Evolutionary conservation across 2,888 invertebrate genomes (phyloP), one percentile per base, ranked within the genome.

Genomic region (Tachina lurida): DNA sequence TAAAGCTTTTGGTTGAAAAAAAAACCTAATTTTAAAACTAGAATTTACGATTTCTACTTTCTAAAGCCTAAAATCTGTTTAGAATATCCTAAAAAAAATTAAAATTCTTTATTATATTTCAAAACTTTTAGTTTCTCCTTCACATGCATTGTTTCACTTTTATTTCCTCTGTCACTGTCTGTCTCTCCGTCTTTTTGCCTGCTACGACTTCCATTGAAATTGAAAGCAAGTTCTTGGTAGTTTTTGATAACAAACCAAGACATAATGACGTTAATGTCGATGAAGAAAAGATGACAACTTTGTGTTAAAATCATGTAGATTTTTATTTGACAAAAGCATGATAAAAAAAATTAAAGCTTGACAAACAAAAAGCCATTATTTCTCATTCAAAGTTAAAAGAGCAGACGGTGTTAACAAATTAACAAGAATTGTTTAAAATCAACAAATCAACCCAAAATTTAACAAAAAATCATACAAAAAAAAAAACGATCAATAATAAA

Each of bases 211-310:
- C 84, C 87, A 84, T 56, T 79, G 87, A 87, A 87, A 84, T 79
- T 71, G 87, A 87, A 87, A 87, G 84, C 84, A 84, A 82, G 78
- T 82, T 84, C 84, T 82, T 65, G 71, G 84, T 84, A 87, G 65
- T 58, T 79, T 71, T 70, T 63, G 17, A 45, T 65, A 62, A 71
- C 67, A 47, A 45, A 15, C 49, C 10, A 15, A 79, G 76, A 76
- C 83, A 86, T 86, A 86, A 86, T 85, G 78, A 85, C 60, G 41
- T 70, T 70, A 54, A 71, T 79, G 56, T 78, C 83, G 76, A 85
- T 85, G 74, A 82, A 74, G 74, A 71, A 83, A 79, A 76, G 79
- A 79, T 83, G 79, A 86, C 86, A 83, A 80, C 58, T 80, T 78
- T 77, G 58, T 75, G 67, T 82, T 67, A 39, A 75, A 75, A 62